Evolutionary conservation across 2,888 invertebrate species (phyloP), one percentile per base, ranked within the genome.

Genomic region (Morpho achilles): DNA sequence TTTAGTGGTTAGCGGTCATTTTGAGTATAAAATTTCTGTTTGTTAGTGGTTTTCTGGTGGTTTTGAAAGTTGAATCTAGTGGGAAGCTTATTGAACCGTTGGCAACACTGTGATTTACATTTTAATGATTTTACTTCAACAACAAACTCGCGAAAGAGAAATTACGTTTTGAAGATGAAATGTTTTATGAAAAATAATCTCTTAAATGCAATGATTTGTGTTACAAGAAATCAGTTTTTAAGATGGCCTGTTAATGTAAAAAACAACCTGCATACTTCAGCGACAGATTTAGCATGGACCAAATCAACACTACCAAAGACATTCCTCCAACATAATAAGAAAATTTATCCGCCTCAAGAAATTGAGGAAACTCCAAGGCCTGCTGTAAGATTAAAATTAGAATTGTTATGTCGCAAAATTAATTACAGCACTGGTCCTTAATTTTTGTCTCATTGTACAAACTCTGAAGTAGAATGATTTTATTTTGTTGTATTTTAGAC

Each of bases 291-390:
- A 53, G 90, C 88, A 58, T 90, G 87, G 87, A 66, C 77, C 2
- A 87, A 84, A 75, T 60, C 74, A 3, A 74, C 67, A 8, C 47
- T 64, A 7, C 94, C 94, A 0, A 90, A 72, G 61, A 85, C 84
- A 49, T 97, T 95, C 92, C 67, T 94, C 59, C 68, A 76, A 10
- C 85, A 94, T 67, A 98, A 98, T 81, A 92, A 95, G 56, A 93
- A 92, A 70, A 89, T 97, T 7, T 97, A 93, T 86, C 96, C 97
- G 22, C 96, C 97, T 39, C 96, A 96, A 82, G 73, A 85, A 63
- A 91, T 92, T 9, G 93, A 92, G 2, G 97, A 97, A 78, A 93
- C 94, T 75, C 93, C 92, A 44, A 91, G 98, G 76, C 96, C 96
- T 51, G 97, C 97, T 16, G 98, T 98, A 92, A 93, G 94, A 91